phyloP scores from a whole-genome alignment of 2,888 invertebrate genomes.

The Philopedon plagiatum region DNA sequence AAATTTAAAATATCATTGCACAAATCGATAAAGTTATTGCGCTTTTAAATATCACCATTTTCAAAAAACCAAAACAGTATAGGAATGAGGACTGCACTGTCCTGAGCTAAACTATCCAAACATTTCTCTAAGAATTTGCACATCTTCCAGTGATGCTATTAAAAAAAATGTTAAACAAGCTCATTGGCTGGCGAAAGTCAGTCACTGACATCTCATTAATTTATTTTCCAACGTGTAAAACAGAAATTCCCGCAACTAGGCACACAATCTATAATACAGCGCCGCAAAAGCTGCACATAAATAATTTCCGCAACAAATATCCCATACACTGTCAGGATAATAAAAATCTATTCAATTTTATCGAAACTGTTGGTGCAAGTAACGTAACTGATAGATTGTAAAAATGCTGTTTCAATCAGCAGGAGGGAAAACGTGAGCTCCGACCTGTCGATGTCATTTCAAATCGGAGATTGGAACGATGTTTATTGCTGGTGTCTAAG shows the following conservation, averaged over 20 bases:
- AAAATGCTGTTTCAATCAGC: constrained; percentile 27
- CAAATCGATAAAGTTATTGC: no score
- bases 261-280: not conserved
- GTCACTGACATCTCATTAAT: no score
- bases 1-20: no score
- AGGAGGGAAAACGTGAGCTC: constrained; percentile 9
- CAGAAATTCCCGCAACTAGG: not conserved
- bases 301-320: constrained; percentile 1
- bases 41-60: no score
- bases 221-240: not conserved
- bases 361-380: constrained; percentile 7
- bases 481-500: not conserved
- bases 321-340: not conserved
- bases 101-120: no score
- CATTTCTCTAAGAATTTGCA: no score
- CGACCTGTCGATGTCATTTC: constrained; percentile 14
- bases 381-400: constrained; percentile 28
- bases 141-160: no score
- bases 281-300: not conserved
- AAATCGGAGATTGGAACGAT: constrained; percentile 9
- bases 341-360: constrained; percentile 29
- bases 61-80: no score
- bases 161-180: no score
- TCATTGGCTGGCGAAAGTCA: no score
- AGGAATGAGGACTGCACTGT: no score